phyloP scores from a whole-genome alignment of 1,140 invertebrate species.

The Hormaphis cornu region DNA sequence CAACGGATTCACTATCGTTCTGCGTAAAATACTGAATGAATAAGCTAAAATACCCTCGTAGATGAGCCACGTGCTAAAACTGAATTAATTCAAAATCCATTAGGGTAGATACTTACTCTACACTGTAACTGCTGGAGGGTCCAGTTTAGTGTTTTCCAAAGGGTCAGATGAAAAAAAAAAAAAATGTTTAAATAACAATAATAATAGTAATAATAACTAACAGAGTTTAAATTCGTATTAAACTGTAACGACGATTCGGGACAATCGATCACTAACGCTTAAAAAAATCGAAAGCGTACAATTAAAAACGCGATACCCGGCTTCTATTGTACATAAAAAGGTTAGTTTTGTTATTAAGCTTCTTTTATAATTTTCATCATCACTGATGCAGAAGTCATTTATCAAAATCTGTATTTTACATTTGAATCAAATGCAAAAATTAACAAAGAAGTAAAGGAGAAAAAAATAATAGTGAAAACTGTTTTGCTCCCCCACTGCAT shows the following conservation, averaged over 20 bases:
- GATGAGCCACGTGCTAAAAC: constrained; percentile 21
- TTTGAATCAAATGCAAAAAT: constrained; percentile 17
- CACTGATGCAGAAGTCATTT: constrained; percentile 24
- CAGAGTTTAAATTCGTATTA: constrained; percentile 20
- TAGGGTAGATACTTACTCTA: constrained; percentile 2
- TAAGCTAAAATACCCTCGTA: constrained; percentile 2
- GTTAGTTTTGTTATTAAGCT: neutral
- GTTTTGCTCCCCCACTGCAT: neutral
- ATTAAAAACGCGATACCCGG: constrained; percentile 16
- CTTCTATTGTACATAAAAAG: constrained; percentile 3
- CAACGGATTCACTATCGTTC: neutral
- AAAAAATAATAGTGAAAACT: neutral
- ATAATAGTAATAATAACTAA: neutral
- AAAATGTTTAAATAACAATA: constrained; percentile 18
- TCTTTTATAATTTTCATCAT: constrained; percentile 5
- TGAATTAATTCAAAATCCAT: constrained; percentile 27
- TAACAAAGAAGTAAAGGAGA: constrained; percentile 9
- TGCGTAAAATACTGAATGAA: constrained; percentile 18
- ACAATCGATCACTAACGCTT: constrained; percentile 17
- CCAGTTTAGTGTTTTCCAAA: constrained; percentile 11
- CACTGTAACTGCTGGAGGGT: neutral
- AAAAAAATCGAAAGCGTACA: constrained; percentile 2
- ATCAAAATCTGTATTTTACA: constrained; percentile 28
- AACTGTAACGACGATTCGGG: constrained; percentile 1
- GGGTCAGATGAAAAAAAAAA: constrained; percentile 21